Base-by-base conservation (phyloP, 1,140 invertebrate species). In the Aphis craccivora region DNA sequence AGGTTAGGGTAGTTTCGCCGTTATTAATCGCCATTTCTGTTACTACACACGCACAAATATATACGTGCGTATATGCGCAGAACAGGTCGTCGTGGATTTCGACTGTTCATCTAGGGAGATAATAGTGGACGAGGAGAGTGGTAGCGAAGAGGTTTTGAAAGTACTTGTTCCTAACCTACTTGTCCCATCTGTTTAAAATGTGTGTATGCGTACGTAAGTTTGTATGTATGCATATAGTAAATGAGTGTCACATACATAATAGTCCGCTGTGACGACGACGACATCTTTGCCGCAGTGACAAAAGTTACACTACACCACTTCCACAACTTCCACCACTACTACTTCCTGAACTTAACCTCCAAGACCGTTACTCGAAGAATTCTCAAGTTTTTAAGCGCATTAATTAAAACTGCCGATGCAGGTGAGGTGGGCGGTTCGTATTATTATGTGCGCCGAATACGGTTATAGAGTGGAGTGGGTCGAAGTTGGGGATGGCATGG, bases 1-100 rank as follows among this genome's bases (percentile, higher is more conserved):
- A 48, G 48, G 14, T 14, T 48, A 45, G 5, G 25, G 40, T 40
- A 22, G 40, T 60, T 91, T 76, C 30, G 48, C 11, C 45, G 91
- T 92, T 92, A 92, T 92, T 92, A 92, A 92, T 92, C 76, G 91
- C 91, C 60, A 25, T 91, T 91, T 91, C 76, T 81, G 76, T 84
- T 18, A 40, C 37, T 84, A 81, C 30, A 67, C 67, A 45, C 35
- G 7, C 22, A 40, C 9, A 25, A 22, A 20, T 48, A n/a, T 35
- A 35, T 25, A 23, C n/a, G 43, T 8, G 84, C 18, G 14, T 91
- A 35, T 35, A 40, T 91, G 14, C 60, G 2, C 9, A 86, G 11
- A 51, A 30, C 1, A 86, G 37, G 84, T 25, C 84, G 43, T 11
- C 84, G 84, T 45, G 23, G 84, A 86, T 86, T n/a, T 86, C 11